Evolutionary conservation across 2,113 vertebrate species (phyloP).

Genomic region (Prolemur simus): DNA sequence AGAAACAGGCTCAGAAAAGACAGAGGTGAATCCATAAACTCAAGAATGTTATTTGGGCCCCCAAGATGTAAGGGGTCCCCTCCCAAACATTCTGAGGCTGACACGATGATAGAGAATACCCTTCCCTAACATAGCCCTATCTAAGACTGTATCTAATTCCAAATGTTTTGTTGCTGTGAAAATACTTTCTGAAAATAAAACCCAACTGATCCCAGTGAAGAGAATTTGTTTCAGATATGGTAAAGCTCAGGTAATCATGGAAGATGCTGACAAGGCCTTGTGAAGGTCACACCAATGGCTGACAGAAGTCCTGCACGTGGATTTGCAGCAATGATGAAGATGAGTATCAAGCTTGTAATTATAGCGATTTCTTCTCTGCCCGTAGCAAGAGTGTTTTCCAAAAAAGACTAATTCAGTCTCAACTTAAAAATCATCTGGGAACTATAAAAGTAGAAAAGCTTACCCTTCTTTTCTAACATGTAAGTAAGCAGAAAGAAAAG

Average conservation of each 20-base stretch:
- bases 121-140: background rate
- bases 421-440: conserved; percentile 12
- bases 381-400: background rate
- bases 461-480: background rate
- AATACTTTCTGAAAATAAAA: conserved; percentile 52
- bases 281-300: background rate
- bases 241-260: background rate
- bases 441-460: background rate
- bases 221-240: background rate
- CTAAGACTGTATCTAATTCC: background rate
- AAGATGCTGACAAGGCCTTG: background rate
- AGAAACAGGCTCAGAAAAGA: conserved; percentile 12
- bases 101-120: background rate
- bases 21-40: background rate
- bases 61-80: background rate
- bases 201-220: background rate
- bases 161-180: background rate
- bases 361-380: background rate
- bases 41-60: background rate
- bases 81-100: background rate
- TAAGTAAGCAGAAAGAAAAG: background rate
- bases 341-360: background rate
- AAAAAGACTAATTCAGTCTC: background rate
- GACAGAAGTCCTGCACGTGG: background rate
- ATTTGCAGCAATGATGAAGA: background rate